Conservation (phyloP, 2,113 vertebrate species). For the Xiphophorus maculatus region DNA sequence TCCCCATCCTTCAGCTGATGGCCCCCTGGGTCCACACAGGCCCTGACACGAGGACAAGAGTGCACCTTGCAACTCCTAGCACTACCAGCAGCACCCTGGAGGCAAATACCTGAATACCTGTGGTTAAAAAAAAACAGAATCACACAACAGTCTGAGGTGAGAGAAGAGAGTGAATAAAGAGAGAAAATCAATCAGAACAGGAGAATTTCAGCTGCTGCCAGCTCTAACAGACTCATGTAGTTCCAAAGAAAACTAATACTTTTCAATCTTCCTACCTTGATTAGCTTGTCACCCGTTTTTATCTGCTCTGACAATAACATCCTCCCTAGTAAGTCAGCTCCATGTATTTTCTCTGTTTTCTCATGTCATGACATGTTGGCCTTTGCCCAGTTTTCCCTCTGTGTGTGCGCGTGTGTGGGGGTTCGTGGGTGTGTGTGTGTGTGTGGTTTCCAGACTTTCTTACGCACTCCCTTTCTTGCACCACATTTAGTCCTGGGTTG, state of each 20-base stretch:
- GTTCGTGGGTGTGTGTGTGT: neutral
- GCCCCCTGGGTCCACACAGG: slow-evolving; percentile 72
- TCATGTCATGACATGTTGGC: slow-evolving; percentile 63
- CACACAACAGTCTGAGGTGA: slow-evolving; percentile 1
- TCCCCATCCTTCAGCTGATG: slow-evolving; percentile 56
- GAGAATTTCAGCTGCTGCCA: slow-evolving; percentile 48
- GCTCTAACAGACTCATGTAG: slow-evolving; percentile 19
- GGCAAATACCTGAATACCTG: slow-evolving; percentile 80
- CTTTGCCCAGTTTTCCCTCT: slow-evolving; percentile 8
- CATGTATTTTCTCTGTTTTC: slow-evolving; percentile 7
- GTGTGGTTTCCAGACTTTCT: slow-evolving; percentile 14
- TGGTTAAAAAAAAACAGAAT: slow-evolving; percentile 40
- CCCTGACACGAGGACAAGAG: slow-evolving; percentile 80
- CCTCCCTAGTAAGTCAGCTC: slow-evolving; percentile 13
- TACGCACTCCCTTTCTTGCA: slow-evolving; percentile 24
- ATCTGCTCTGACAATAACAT: slow-evolving; percentile 19
- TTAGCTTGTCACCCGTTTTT: slow-evolving; percentile 16
- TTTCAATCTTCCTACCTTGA: slow-evolving; percentile 17
- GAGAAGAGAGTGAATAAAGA: slow-evolving; percentile 15
- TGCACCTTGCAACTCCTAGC: slow-evolving; percentile 81
- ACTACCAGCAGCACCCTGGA: slow-evolving; percentile 55
- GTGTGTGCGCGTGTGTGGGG: neutral
- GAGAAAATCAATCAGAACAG: slow-evolving; percentile 5
- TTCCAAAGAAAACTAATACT: slow-evolving; percentile 49
- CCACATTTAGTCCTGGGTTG: slow-evolving; percentile 7